Conservation (phyloP, 2,113 vertebrate genomes). For the Sturnus vulgaris region DNA sequence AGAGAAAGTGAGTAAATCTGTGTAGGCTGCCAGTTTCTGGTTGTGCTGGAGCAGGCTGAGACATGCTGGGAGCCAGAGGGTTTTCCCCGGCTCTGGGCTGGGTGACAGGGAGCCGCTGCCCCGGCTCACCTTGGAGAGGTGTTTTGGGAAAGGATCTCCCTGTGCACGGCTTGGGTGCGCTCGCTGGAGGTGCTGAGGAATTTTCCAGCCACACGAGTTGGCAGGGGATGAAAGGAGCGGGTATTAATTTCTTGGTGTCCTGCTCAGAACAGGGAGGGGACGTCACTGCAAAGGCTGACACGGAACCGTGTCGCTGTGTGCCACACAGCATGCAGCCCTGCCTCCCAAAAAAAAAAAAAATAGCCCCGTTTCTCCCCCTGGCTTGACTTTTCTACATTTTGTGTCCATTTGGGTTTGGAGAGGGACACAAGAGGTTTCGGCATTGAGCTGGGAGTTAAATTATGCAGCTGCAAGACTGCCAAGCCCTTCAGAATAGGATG, state of each 20-base stretch:
- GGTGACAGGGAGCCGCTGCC: background rate
- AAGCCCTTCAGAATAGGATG: slow-evolving; percentile 76
- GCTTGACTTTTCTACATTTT: slow-evolving; percentile 72
- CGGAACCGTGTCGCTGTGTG: background rate
- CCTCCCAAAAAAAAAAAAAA: slow-evolving; percentile 4
- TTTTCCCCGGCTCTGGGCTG: background rate
- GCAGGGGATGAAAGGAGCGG: slow-evolving; percentile 63
- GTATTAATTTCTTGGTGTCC: slow-evolving; percentile 48
- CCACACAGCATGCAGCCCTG: slow-evolving; percentile 51
- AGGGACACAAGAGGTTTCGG: slow-evolving; percentile 69
- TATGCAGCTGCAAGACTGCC: slow-evolving; percentile 76
- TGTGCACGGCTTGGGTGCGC: background rate
- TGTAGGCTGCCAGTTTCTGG: background rate
- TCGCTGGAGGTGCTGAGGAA: slow-evolving; percentile 51
- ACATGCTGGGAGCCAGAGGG: background rate
- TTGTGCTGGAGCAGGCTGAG: background rate
- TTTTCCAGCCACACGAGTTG: slow-evolving; percentile 38
- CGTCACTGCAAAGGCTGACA: background rate
- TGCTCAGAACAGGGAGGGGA: background rate
- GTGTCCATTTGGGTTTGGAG: slow-evolving; percentile 68
- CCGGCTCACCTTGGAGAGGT: background rate
- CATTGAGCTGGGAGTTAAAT: slow-evolving; percentile 66
- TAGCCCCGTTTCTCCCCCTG: slow-evolving; percentile 33
- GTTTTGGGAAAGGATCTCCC: background rate
- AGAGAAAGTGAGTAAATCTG: background rate